These are phyloP conservation scores for Cochlearius cochlearius DNA, from an alignment of 2,113 vertebrate genomes.

Conservation along the genomic window DNA sequence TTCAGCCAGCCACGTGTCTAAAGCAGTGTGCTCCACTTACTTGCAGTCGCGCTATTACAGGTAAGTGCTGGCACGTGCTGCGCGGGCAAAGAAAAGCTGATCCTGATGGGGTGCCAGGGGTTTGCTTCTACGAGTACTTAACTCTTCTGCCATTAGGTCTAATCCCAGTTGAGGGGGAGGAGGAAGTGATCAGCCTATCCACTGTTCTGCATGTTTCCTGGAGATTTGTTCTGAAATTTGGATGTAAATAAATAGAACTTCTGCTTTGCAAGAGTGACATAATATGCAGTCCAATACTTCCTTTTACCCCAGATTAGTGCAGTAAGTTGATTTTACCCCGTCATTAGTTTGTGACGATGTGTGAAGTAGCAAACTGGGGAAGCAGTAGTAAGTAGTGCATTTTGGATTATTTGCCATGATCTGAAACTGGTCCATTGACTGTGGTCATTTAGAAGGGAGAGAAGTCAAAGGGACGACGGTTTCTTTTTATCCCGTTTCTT, in stretches of 20 bases:
- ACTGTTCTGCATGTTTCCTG: neutral
- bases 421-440: neutral
- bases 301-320: neutral
- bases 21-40: conserved; percentile 96
- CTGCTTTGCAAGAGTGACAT: neutral
- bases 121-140: neutral
- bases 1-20: conserved; percentile 96
- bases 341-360: neutral
- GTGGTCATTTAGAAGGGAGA: neutral
- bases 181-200: neutral
- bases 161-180: neutral
- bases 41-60: conserved; percentile 97
- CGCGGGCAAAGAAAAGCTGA: accelerated
- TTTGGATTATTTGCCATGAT: neutral
- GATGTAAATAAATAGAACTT: neutral
- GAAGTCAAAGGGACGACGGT: neutral
- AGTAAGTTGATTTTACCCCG: neutral
- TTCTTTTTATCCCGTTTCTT: neutral
- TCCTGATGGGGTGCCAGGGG: neutral
- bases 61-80: conserved; percentile 53
- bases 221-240: neutral
- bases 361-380: neutral
- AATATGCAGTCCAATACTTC: neutral
- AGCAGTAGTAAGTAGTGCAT: neutral
- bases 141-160: neutral